Evolutionary conservation across 2,113 vertebrate species (phyloP), one percentile per base, ranked within the genome.

Genomic region (Gadus macrocephalus): DNA sequence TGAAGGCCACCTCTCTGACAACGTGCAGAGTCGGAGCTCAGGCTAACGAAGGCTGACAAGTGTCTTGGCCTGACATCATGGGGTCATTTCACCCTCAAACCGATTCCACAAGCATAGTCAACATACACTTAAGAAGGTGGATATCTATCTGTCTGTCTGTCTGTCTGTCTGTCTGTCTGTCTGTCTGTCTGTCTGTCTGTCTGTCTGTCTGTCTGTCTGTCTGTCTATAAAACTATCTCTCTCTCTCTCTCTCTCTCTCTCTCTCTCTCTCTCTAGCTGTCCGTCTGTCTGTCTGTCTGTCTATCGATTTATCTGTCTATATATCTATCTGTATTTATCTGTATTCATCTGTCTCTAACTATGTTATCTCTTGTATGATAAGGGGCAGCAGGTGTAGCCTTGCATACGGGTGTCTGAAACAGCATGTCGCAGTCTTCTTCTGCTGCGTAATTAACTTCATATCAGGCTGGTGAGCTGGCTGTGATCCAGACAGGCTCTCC

Each of bases 41-140:
- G 81, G 67, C 53, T 89, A 91, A 91, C 89, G 79, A 79, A 88
- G 82, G 62, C 74, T 89, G 90, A 89, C 90, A 91, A 81, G 83
- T 83, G 83, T 85, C 83, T 87, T 86, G 85, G 80, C 88, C 80
- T 87, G 87, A 90, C 88, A 84, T 76, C 80, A 77, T 79, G 71
- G 67, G 81, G 87, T 86, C 81, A 87, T 73, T 76, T 83, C 70
- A 85, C 73, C 82, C 81, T 76, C 49, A 81, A 77, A 85, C 80
- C 80, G 83, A 82, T 84, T 78, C 68, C 72, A 49, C 31, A 2
- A 2, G 14, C 42, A 35, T 49, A 49, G 42, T 49, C 42, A 49
- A 49, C 42, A 49, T 49, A 49, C 11, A 49, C 42, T 49, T 14
- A 49, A 49, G 42, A 49, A 49, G 42, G 42, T 49, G 8, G 42